Conservation (phyloP, 2,113 vertebrate genomes). For the Murina feae region DNA sequence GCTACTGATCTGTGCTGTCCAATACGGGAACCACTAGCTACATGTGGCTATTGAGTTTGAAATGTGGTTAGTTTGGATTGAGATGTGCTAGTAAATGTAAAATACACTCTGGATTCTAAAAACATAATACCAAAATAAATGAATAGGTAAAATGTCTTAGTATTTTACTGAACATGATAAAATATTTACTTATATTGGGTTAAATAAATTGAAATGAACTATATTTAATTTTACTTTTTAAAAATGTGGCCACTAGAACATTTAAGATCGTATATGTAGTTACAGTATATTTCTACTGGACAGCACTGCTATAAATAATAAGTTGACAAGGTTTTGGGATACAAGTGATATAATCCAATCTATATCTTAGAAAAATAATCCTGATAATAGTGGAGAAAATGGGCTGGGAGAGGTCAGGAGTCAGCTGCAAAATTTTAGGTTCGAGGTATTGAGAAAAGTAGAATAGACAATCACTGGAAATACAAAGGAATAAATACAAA, state of each 20-base stretch:
- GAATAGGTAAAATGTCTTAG: background rate
- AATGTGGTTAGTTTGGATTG: background rate
- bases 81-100: background rate
- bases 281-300: background rate
- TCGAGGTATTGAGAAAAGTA: background rate
- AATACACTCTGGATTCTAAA: conserved; percentile 2
- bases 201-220: conserved; percentile 39
- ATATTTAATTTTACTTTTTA: background rate
- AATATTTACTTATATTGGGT: background rate
- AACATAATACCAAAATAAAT: background rate
- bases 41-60: background rate
- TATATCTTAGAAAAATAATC: background rate
- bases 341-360: background rate
- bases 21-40: background rate
- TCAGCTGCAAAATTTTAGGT: background rate
- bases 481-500: background rate
- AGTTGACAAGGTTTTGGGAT: background rate
- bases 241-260: background rate
- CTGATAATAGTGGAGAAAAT: background rate
- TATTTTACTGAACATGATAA: background rate
- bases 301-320: background rate
- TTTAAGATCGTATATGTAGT: background rate
- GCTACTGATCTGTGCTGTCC: background rate
- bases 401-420: background rate
- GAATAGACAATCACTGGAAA: background rate